Evolutionary conservation across 2,113 vertebrate species (phyloP).

Genomic region (Petromus typicus): DNA sequence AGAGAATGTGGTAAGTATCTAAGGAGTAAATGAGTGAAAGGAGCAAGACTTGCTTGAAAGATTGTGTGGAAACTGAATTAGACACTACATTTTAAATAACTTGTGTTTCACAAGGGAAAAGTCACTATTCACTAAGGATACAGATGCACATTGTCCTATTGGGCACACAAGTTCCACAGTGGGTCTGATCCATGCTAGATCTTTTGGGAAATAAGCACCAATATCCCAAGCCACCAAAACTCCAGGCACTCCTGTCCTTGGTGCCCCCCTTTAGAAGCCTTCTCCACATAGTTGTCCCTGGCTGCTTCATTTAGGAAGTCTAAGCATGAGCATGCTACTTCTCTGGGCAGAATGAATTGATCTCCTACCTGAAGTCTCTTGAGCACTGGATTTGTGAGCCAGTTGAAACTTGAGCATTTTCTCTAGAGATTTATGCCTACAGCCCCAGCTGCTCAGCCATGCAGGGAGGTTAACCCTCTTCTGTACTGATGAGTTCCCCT

Average conservation of each 20-base stretch:
- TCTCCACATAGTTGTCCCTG: background rate
- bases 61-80: background rate
- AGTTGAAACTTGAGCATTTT: background rate
- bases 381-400: background rate
- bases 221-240: background rate
- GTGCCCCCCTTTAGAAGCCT: too few relatives aligned
- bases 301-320: background rate
- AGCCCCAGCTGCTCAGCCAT: background rate
- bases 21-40: background rate
- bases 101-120: background rate
- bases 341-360: background rate
- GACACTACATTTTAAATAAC: background rate
- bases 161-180: background rate
- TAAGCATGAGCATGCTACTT: background rate
- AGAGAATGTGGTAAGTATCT: too few relatives aligned
- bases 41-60: background rate
- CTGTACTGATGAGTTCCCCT: background rate
- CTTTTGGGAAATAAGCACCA: background rate
- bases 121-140: background rate
- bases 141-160: background rate
- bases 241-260: fast-evolving
- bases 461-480: background rate
- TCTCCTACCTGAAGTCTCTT: background rate
- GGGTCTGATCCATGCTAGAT: background rate
- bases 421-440: background rate